Percentiles rank a stretch among this genome's conserved stretches.
Conservation (phyloP, 1,140 invertebrate species). For the Trachymyrmex septentrionalis region DNA sequence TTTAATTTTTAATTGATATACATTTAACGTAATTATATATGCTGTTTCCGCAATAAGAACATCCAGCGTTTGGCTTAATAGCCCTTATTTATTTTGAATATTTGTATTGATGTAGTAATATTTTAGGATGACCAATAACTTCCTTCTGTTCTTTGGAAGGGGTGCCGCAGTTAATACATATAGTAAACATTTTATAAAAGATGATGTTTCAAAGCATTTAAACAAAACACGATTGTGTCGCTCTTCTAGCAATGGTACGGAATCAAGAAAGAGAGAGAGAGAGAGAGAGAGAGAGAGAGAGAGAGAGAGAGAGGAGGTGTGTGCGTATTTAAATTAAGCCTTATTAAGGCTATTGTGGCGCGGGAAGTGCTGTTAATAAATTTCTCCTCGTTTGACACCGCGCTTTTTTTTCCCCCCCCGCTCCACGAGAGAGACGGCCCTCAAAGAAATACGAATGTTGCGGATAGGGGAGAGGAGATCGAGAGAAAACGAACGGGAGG, state of each 20-base stretch:
- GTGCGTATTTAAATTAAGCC: conserved; percentile 68
- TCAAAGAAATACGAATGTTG: conserved; percentile 31
- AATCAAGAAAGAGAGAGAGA: background rate
- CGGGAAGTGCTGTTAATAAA: conserved; percentile 59
- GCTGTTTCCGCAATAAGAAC: no score
- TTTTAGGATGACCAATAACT: no score
- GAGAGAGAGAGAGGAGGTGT: background rate
- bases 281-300: background rate
- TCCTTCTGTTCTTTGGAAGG: no score
- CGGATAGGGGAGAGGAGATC: background rate
- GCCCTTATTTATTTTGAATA: no score
- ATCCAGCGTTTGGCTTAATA: no score
- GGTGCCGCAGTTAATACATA: no score
- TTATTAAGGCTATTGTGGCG: conserved; percentile 70
- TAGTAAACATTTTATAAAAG: no score
- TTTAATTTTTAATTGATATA: no score
- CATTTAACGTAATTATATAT: no score
- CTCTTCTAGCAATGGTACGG: background rate
- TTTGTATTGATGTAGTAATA: no score
- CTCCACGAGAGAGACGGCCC: conserved; percentile 2
- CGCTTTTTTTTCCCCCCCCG: conserved; percentile 18
- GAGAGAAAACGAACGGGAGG: conserved; percentile 42
- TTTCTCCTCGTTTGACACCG: conserved; percentile 61
- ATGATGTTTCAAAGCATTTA: no score
- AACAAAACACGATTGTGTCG: background rate